Percentiles rank a stretch among this genome's conserved stretches.
Evolutionary conservation across 2,113 vertebrate species (phyloP).

Genomic region (Hydropotes inermis): DNA sequence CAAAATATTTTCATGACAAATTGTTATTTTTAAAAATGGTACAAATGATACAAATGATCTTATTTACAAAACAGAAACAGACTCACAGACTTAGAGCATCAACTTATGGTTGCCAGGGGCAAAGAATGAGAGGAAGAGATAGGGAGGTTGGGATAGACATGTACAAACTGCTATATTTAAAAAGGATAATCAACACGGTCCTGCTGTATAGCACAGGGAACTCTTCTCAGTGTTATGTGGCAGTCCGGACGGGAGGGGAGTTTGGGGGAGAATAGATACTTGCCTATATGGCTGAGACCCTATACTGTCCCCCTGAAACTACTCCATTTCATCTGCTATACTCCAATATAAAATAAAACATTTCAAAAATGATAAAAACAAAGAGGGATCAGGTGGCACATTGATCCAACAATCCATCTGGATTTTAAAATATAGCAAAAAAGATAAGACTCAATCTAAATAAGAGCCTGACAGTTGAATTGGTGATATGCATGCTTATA

Average conservation of each 20-base stretch:
- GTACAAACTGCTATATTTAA: neutral
- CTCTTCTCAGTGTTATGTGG: neutral
- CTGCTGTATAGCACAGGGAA: neutral
- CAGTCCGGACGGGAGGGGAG: neutral
- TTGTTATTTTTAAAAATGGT: neutral
- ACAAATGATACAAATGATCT: neutral
- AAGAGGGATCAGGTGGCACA: neutral
- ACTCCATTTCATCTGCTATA: neutral
- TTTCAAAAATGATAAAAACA: neutral
- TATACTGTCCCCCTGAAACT: neutral
- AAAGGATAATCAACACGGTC: neutral
- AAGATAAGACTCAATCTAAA: neutral
- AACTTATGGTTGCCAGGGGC: neutral
- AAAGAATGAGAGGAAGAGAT: neutral
- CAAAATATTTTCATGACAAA: neutral
- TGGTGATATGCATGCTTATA: neutral
- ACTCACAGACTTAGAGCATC: neutral
- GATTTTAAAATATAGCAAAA: neutral
- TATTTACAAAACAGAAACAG: neutral
- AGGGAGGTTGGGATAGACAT: neutral
- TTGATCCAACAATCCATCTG: neutral
- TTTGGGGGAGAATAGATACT: neutral
- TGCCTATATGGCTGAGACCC: neutral
- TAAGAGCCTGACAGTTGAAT: neutral
- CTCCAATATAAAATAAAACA: neutral